phyloP scores from a whole-genome alignment of 1,140 invertebrate species.

The Drosophila paulistorum region DNA sequence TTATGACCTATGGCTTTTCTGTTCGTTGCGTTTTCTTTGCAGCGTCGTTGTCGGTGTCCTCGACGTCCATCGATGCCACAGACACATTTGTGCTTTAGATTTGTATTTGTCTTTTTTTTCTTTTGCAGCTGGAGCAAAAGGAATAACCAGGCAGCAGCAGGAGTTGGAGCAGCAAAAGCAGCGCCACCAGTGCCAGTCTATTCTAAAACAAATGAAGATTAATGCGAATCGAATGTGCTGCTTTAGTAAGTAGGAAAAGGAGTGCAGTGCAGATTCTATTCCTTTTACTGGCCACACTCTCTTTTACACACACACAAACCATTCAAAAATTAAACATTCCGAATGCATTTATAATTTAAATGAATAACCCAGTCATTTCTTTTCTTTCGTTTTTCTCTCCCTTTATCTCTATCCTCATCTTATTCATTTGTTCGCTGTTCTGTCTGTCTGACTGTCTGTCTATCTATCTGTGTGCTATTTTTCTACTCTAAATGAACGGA shows the following conservation, averaged over 20 bases:
- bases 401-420: constrained; percentile 10
- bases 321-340: constrained; percentile 81
- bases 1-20: constrained; percentile 81
- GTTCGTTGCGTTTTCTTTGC: constrained; percentile 75
- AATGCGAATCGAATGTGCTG: constrained; percentile 81
- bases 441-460: not conserved
- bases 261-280: constrained; percentile 46
- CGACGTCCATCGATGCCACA: constrained; percentile 66
- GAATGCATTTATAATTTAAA: constrained; percentile 82
- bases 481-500: constrained; percentile 66
- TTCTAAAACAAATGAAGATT: constrained; percentile 81
- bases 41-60: constrained; percentile 24
- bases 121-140: constrained; percentile 53
- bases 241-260: constrained; percentile 72
- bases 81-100: constrained; percentile 77
- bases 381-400: constrained; percentile 32
- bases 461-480: constrained; percentile 37
- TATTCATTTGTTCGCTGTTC: constrained; percentile 21
- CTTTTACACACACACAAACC: constrained; percentile 28
- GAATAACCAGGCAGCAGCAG: constrained; percentile 17
- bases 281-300: constrained; percentile 39
- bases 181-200: constrained; percentile 62
- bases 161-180: constrained; percentile 19
- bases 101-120: constrained; percentile 73
- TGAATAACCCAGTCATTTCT: constrained; percentile 73